Conservation (phyloP, 1,140 invertebrate species). For the Mactra quadrangularis region DNA sequence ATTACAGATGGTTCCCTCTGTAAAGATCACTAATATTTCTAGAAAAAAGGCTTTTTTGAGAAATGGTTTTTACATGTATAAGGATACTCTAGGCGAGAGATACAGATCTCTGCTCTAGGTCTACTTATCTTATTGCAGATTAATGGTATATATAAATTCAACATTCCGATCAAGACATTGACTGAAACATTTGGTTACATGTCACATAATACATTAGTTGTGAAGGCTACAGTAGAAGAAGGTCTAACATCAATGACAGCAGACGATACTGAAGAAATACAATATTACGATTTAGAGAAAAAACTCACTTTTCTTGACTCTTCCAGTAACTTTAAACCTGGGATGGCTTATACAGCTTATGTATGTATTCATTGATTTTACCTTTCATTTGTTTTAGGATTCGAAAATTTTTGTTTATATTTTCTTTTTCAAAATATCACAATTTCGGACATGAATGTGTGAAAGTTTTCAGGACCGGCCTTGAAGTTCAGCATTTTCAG, state of each 20-base stretch:
- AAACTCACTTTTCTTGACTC: constrained; percentile 27
- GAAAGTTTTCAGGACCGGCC: too few species aligned
- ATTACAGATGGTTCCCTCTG: too few species aligned
- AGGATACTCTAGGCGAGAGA: too few species aligned
- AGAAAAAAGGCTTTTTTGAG: too few species aligned
- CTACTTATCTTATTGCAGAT: constrained; percentile 2
- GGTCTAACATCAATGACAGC: constrained; percentile 10
- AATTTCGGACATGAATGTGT: too few species aligned
- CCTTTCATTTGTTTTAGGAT: too few species aligned
- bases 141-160: constrained; percentile 23
- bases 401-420: too few species aligned
- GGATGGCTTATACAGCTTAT: constrained; percentile 17
- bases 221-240: constrained; percentile 32
- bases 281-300: background rate
- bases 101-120: too few species aligned
- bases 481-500: too few species aligned
- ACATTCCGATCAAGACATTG: background rate
- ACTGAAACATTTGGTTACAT: background rate
- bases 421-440: too few species aligned
- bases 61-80: too few species aligned
- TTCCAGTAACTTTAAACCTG: constrained; percentile 37
- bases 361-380: background rate
- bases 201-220: background rate
- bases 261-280: background rate
- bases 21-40: too few species aligned